Evolutionary conservation across 2,113 vertebrate species (phyloP).

Genomic region (Mobula birostris): DNA sequence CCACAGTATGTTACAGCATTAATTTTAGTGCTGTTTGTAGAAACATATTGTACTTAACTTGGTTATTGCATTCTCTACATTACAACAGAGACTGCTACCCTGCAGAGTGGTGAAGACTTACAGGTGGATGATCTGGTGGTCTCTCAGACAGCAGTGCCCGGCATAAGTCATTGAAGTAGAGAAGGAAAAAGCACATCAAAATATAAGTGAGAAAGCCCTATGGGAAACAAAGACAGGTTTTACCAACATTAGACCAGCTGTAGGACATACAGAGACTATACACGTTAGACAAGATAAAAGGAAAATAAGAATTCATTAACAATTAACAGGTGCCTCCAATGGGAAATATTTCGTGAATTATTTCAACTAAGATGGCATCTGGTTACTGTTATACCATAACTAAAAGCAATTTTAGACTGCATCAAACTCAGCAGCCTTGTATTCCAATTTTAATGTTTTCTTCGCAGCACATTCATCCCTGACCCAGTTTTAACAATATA

Average conservation of each 20-base stretch:
- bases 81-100: too few relatives aligned
- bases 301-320: not conserved
- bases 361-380: not conserved
- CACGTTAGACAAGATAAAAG: not conserved
- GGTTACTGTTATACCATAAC: not conserved
- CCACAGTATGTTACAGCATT: too few relatives aligned
- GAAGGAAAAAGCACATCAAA: not conserved
- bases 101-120: too few relatives aligned
- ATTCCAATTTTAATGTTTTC: not conserved
- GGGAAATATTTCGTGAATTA: not conserved
- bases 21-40: too few relatives aligned
- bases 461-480: not conserved
- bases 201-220: not conserved
- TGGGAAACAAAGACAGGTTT: not conserved
- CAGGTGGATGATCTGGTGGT: not conserved
- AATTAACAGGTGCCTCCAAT: not conserved
- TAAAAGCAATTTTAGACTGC: not conserved
- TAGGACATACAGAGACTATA: not conserved
- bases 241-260: not conserved
- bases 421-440: not conserved
- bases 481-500: not conserved
- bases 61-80: too few relatives aligned
- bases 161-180: not conserved
- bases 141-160: not conserved
- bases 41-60: too few relatives aligned